phyloP scores from a whole-genome alignment of 2,888 invertebrate species.

The Hemicrepidius hirtus region DNA sequence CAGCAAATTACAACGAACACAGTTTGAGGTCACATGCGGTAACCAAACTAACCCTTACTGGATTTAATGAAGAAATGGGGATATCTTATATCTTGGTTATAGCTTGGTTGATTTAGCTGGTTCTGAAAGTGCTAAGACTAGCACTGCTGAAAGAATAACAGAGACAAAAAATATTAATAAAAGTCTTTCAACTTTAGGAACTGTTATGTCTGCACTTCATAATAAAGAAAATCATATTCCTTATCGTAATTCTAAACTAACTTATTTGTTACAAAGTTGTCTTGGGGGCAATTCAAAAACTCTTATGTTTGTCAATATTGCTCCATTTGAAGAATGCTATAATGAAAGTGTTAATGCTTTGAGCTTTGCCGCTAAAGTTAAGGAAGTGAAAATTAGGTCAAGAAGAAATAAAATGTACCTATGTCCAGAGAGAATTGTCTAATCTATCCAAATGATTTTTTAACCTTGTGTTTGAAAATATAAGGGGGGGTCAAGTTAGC shows the following conservation, averaged over 20 bases:
- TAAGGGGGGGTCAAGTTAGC: too few species aligned
- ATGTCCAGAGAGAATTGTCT: background rate
- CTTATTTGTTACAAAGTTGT: slow-evolving; percentile 90
- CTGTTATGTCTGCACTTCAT: slow-evolving; percentile 87
- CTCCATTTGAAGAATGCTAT: slow-evolving; percentile 90
- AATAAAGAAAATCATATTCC: slow-evolving; percentile 90
- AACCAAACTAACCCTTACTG: slow-evolving; percentile 79
- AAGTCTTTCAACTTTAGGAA: slow-evolving; percentile 86
- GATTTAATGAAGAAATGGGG: slow-evolving; percentile 77
- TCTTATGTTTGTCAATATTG: slow-evolving; percentile 93
- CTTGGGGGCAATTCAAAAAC: slow-evolving; percentile 95
- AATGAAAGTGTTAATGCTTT: slow-evolving; percentile 92
- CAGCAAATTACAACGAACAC: slow-evolving; percentile 77
- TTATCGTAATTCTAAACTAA: too few species aligned
- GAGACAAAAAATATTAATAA: slow-evolving; percentile 92
- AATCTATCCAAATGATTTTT: background rate
- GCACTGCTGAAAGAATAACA: slow-evolving; percentile 75
- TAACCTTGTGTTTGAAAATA: too few species aligned
- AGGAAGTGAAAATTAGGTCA: slow-evolving; percentile 85
- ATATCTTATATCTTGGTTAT: slow-evolving; percentile 81
- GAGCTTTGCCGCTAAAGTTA: slow-evolving; percentile 91
- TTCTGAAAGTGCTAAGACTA: slow-evolving; percentile 83
- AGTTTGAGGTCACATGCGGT: slow-evolving; percentile 74
- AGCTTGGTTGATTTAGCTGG: slow-evolving; percentile 92
- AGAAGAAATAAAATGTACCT: slow-evolving; percentile 74